Conservation (phyloP, 2,113 vertebrate genomes). For the Varanus komodoensis region DNA sequence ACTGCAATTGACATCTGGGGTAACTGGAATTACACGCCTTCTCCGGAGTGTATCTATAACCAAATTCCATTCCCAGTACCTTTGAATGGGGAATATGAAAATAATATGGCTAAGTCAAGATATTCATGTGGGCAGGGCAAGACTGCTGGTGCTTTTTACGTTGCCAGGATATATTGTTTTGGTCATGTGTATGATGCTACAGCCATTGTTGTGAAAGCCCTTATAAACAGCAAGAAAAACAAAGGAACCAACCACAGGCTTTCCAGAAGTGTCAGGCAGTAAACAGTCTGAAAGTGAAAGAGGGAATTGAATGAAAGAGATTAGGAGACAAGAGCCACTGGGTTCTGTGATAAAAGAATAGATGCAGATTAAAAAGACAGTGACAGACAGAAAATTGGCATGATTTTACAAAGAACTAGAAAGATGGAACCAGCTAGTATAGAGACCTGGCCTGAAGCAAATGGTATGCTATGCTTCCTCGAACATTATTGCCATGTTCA, state of each 20-base stretch:
- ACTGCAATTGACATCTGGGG: not conserved
- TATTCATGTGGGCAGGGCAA: not conserved
- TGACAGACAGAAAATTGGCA: not conserved
- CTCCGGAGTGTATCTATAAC: no score
- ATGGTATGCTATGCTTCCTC: not conserved
- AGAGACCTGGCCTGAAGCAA: not conserved
- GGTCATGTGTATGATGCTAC: not conserved
- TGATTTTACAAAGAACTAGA: fast-evolving
- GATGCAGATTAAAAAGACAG: fast-evolving
- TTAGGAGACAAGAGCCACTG: not conserved
- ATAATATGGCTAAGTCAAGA: not conserved
- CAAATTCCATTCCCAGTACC: not conserved
- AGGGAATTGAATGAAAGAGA: not conserved
- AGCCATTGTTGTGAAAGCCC: not conserved
- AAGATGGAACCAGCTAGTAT: not conserved
- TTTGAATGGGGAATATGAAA: not conserved
- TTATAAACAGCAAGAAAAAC: not conserved
- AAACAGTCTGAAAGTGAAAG: not conserved
- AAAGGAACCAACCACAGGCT: not conserved
- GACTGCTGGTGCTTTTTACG: not conserved
- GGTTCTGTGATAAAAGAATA: not conserved
- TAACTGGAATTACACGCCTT: not conserved
- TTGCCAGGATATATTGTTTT: not conserved
- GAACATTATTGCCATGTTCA: no score
- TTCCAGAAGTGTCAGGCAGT: not conserved